Conservation (phyloP, 2,888 invertebrate genomes). For the Julus scandinavius region DNA sequence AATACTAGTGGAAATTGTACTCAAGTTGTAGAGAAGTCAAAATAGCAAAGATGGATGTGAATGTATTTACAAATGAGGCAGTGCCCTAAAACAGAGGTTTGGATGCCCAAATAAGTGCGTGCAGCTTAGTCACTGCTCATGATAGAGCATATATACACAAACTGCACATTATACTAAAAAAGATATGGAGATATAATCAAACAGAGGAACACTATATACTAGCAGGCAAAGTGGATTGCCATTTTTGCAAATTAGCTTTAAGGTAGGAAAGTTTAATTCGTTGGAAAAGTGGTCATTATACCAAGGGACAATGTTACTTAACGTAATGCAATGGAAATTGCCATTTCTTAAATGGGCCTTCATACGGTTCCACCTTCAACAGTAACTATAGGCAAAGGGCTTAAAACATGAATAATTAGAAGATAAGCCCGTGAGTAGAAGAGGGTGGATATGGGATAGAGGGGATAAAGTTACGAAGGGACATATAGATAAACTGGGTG, state of each 20-base stretch:
- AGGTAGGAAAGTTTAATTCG: slow-evolving; percentile 49
- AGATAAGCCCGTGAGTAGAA: neutral
- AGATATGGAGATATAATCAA: slow-evolving; percentile 19
- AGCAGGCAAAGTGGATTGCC: slow-evolving; percentile 43
- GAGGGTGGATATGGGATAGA: neutral
- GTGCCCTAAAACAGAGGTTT: slow-evolving; percentile 29
- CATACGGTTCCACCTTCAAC: neutral
- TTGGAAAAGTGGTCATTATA: slow-evolving; percentile 42
- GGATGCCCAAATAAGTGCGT: neutral
- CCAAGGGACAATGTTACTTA: slow-evolving; percentile 43
- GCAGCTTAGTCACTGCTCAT: slow-evolving; percentile 49
- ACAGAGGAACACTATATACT: neutral
- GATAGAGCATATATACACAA: slow-evolving; percentile 8
- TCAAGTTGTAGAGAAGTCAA: no score
- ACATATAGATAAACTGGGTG: neutral
- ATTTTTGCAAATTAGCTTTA: slow-evolving; percentile 49
- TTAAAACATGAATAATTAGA: slow-evolving; percentile 31
- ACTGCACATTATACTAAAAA: slow-evolving; percentile 30
- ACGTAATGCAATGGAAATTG: slow-evolving; percentile 47
- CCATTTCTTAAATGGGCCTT: neutral
- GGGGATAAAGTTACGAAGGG: neutral
- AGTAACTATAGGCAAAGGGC: neutral
- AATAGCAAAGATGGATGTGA: neutral
- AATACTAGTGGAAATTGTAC: no score
- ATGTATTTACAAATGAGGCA: neutral